Evolutionary conservation across 2,888 invertebrate species (phyloP), one percentile per base, ranked within the genome.

Genomic region (Tupiocoris notatus): DNA sequence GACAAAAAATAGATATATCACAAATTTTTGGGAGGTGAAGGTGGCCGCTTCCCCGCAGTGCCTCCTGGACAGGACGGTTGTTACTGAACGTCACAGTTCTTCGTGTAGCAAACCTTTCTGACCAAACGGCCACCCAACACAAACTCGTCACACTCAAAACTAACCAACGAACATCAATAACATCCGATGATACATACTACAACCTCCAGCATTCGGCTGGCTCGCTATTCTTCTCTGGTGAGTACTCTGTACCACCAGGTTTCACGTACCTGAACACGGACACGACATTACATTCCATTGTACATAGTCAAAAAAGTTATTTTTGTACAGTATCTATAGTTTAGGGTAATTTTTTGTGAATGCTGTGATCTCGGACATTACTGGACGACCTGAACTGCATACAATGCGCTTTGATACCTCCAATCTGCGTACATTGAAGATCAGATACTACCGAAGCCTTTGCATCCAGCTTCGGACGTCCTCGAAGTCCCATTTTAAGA

Each of bases 11-110:
- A 62, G 1, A 18, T 20, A 16, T 18, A 12, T 57, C 17, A 71
- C 62, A 61, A 17, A 7, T 78, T 77, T 77, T 77, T 77, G 79
- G 79, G 79, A 79, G 79, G 79, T 75, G 76, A 74, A 22, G 77
- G 73, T 61, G 20, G 75, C 77, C 79, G 79, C 79, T 79, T 79
- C 66, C 79, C 57, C 75, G 79, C 70, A 79, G 79, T 79, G 79
- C 79, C 79, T 79, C 79, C 79, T 76, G 79, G 77, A 76, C 77
- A 77, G 75, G 54, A 75, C 56, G 66, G 17, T 57, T 56, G 1
- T 21, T n/a, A 65, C 64, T 57, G 75, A 75, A 75, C 75, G 59
- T 77, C 18, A 25, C 17, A 20, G 73, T 73, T 74, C 56, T 20
- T 3, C 59, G 3, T 18, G 66, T 59, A 20, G 12, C 39, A 21